phyloP scores from a whole-genome alignment of 1,140 invertebrate species.

The Euwallacea fornicatus region DNA sequence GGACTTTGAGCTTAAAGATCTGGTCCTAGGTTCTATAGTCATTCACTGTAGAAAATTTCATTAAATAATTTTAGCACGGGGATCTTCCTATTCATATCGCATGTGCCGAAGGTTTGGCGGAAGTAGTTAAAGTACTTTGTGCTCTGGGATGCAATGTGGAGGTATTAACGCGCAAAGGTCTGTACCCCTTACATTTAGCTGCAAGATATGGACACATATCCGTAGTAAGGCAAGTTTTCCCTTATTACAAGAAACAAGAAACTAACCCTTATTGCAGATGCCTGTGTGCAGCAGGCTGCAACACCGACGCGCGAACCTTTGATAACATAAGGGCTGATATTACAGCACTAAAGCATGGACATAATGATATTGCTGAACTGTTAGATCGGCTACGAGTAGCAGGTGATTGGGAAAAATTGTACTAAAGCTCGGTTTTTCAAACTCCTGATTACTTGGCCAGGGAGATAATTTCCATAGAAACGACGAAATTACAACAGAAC shows the following conservation, averaged over 20 bases:
- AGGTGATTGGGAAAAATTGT: constrained; percentile 30
- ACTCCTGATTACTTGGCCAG: no score
- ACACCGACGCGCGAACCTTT: constrained; percentile 67
- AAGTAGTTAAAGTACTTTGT: constrained; percentile 73
- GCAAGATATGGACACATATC: constrained; percentile 74
- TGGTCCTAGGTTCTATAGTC: constrained; percentile 53
- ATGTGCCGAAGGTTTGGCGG: constrained; percentile 66
- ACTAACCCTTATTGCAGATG: constrained; percentile 54
- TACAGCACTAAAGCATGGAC: constrained; percentile 77
- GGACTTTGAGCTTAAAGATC: constrained; percentile 69
- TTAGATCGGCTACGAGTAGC: constrained; percentile 66
- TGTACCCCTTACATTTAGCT: constrained; percentile 75
- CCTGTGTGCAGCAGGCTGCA: constrained; percentile 73
- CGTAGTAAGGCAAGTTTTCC: constrained; percentile 61
- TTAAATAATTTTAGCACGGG: constrained; percentile 59
- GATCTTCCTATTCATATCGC: constrained; percentile 78
- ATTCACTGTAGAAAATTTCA: background rate
- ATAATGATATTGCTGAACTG: constrained; percentile 73
- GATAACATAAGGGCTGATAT: constrained; percentile 82
- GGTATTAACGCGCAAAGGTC: constrained; percentile 65
- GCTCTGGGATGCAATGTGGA: constrained; percentile 75
- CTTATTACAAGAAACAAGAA: constrained; percentile 1
- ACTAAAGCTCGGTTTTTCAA: no score
- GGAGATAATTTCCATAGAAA: no score
- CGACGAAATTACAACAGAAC: no score